Conservation (phyloP, 2,797 vertebrate genomes). For the Phoxinus dragarum region DNA sequence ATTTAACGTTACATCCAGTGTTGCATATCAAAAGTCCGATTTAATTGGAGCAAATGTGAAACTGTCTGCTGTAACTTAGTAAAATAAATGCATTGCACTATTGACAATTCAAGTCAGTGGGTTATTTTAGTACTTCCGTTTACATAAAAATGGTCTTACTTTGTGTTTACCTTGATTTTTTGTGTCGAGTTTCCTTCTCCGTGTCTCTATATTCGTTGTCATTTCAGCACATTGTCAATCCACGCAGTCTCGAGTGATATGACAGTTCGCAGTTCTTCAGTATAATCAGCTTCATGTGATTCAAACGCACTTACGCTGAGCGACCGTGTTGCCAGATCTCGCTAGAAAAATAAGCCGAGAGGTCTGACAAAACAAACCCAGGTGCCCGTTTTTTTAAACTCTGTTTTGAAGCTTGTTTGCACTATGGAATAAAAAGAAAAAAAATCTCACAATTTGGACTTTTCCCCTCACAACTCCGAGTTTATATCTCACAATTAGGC, state of each 20-base stretch:
- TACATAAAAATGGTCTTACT: neutral
- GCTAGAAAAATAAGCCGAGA: too few species aligned
- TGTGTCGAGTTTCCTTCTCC: conserved; percentile 26
- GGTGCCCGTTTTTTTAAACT: neutral
- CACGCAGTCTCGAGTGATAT: neutral
- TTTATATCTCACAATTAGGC: neutral
- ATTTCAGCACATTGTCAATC: conserved; percentile 49
- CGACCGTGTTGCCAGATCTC: conserved; percentile 6
- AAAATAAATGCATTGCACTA: neutral
- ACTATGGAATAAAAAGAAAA: neutral
- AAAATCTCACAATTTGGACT: neutral
- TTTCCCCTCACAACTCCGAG: neutral
- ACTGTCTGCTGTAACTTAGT: neutral
- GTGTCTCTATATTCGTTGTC: conserved; percentile 23
- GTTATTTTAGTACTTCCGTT: neutral
- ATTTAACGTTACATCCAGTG: neutral
- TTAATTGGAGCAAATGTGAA: neutral
- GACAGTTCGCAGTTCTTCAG: neutral
- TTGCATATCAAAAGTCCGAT: neutral
- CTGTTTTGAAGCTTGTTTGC: neutral
- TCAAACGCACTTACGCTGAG: conserved; percentile 10
- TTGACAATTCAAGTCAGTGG: neutral
- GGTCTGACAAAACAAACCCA: neutral
- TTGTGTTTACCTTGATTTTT: conserved; percentile 38
- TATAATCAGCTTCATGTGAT: conserved; percentile 54